Evolutionary conservation across 2,888 invertebrate species (phyloP).

Genomic region (Coremacera marginata): DNA sequence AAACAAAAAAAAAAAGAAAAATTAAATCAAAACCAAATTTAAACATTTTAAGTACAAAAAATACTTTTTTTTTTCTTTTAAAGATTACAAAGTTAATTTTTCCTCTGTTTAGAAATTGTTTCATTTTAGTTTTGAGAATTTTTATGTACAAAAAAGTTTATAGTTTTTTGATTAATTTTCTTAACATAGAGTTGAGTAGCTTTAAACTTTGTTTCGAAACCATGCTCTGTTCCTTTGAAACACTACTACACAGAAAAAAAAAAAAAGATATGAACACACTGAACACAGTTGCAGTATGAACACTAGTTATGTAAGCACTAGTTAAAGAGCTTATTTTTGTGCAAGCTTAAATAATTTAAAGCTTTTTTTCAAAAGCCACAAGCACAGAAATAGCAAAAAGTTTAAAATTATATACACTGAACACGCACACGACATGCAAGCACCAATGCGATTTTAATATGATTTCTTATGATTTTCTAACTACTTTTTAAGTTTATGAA

Average conservation of each 20-base stretch:
- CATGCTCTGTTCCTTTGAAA: neutral
- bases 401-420: no score
- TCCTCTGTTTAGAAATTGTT: constrained; percentile 3
- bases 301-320: constrained; percentile 12
- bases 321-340: neutral
- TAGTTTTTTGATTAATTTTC: constrained; percentile 3
- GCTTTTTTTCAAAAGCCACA: no score
- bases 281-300: constrained; percentile 3
- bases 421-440: no score
- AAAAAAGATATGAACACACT: constrained; percentile 4
- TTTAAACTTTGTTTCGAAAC: constrained; percentile 11
- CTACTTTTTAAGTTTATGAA: no score
- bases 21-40: no score
- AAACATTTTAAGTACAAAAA: constrained; percentile 9
- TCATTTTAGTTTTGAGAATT: constrained; percentile 21
- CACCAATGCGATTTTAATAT: no score
- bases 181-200: constrained; percentile 1
- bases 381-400: no score
- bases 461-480: no score
- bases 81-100: constrained; percentile 5
- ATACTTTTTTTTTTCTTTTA: neutral
- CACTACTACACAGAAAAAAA: neutral
- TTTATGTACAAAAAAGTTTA: constrained; percentile 1
- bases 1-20: neutral
- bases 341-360: no score